A percentile compares a stretch with the other conserved stretches of the same genome.
phyloP scores from a whole-genome alignment of 2,113 vertebrate genomes.

The Ginglymostoma cirratum region DNA sequence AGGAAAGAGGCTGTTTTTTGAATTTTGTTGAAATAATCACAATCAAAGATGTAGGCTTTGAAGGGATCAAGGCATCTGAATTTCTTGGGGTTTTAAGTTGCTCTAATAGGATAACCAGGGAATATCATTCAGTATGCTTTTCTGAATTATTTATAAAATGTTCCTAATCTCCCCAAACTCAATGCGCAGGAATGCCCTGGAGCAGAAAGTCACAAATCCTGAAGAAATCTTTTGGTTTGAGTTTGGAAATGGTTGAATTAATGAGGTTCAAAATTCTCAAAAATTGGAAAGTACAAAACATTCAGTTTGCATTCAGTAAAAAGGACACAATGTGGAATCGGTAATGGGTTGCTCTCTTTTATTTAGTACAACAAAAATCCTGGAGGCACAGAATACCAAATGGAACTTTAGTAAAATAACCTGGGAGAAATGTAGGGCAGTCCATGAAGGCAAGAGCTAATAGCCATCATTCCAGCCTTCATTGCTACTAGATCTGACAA shows the following conservation, averaged over 20 bases:
- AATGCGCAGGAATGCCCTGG: conserved; percentile 17
- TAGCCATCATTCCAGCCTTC: not conserved
- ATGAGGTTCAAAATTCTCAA: conserved; percentile 24
- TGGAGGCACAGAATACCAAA: not conserved
- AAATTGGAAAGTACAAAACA: conserved; percentile 17
- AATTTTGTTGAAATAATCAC: conserved; percentile 34
- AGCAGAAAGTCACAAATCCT: conserved; percentile 25
- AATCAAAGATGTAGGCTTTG: conserved; percentile 26
- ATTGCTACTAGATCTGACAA: not conserved
- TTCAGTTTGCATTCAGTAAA: not conserved
- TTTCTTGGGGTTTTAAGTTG: conserved; percentile 7
- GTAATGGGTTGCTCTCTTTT: not conserved
- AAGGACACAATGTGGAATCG: not conserved
- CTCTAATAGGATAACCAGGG: conserved; percentile 36
- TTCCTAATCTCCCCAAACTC: conserved; percentile 19
- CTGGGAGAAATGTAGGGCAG: not conserved
- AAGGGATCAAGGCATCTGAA: conserved; percentile 21
- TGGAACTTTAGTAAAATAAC: not conserved
- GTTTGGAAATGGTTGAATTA: conserved; percentile 28
- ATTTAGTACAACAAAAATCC: not conserved
- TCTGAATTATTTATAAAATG: conserved; percentile 34
- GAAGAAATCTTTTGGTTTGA: conserved; percentile 15
- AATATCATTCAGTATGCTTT: conserved; percentile 27
- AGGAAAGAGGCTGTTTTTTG: not conserved
- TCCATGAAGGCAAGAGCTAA: not conserved